Base-by-base conservation (phyloP, 2,797 vertebrate species). In the Loriculus beryllinus region DNA sequence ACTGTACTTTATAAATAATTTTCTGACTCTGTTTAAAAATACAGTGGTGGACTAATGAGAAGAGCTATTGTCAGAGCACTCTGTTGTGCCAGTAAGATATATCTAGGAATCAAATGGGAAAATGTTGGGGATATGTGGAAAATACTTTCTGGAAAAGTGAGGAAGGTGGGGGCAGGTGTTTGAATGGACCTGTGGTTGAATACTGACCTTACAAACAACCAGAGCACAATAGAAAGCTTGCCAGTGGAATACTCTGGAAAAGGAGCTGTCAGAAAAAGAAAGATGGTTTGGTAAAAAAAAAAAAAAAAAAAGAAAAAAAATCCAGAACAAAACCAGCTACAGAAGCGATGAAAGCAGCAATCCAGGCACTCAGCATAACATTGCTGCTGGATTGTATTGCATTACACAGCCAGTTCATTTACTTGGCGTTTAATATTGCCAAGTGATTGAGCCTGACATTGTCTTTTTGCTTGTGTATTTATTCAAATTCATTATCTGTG, bases 401-500 rank as follows among this genome's bases (percentile, higher is more conserved):
- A 47, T 10, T 68, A 62, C 3, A 1, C 35, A 77, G 40, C 42
- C 60, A 68, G 13, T 52, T 82, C 64, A 37, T 93, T 90, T 84
- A 79, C 64, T 93, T 2, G 0, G 11, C 59, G 39, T 87, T 89
- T 83, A 71, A 48, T 78, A 54, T 37, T 82, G 68, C 76, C 57
- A 86, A 51, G 21, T 71, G 88, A 89, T 69, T 91, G 90, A 89
- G 82, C 49, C 76, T 82, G 86, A 62, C 82, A 47, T 72, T 95
- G 92, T 90, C 47, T 93, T 92, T 95, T 94, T 90, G 75, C 82
- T 69, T 88, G 56, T 80, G 37, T 83, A 45, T 95, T 94, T 91
- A 79, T 94, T 91, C 91, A 89, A 68, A 81, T 87, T 83, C 37
- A 90, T 93, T 93, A 69, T 93, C 82, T 94, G 31, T 94, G 91